Evolutionary conservation across 2,797 vertebrate species (phyloP).

Genomic region (Loriculus beryllinus): DNA sequence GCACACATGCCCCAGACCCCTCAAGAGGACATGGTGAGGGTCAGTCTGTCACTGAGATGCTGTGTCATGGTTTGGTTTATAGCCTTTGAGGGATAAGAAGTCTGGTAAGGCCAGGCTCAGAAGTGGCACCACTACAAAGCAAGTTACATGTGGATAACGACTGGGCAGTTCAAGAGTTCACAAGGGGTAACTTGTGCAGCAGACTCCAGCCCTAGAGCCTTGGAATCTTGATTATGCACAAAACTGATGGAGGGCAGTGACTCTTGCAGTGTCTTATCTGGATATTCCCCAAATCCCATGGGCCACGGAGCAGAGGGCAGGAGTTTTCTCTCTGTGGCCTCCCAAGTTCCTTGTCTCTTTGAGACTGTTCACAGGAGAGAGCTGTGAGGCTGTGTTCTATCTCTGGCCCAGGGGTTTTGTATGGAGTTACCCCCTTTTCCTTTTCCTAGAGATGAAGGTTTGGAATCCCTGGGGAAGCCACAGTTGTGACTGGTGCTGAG

Average conservation of each 20-base stretch:
- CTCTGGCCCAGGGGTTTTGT: not conserved
- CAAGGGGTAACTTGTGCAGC: not conserved
- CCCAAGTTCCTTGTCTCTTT: not conserved
- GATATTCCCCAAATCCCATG: not conserved
- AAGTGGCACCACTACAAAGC: not conserved
- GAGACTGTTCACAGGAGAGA: not conserved
- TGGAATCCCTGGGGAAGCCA: not conserved
- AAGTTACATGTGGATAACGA: not conserved
- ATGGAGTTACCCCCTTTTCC: not conserved
- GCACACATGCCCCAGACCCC: not conserved
- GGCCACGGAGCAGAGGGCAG: not conserved
- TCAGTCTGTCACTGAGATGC: not conserved
- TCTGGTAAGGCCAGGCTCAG: not conserved
- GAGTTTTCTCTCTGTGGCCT: not conserved
- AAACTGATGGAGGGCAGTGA: not conserved
- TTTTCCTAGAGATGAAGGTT: not conserved
- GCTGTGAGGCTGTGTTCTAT: not conserved
- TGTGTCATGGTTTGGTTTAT: not conserved
- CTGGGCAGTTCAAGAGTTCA: not conserved
- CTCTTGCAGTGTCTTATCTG: not conserved
- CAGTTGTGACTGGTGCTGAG: not conserved
- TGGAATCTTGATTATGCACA: not conserved
- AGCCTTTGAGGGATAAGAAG: not conserved
- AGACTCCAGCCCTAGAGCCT: not conserved
- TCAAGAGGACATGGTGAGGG: rapidly evolving